phyloP scores from a whole-genome alignment of 2,113 vertebrate genomes.

The Lipotes vexillifer region DNA sequence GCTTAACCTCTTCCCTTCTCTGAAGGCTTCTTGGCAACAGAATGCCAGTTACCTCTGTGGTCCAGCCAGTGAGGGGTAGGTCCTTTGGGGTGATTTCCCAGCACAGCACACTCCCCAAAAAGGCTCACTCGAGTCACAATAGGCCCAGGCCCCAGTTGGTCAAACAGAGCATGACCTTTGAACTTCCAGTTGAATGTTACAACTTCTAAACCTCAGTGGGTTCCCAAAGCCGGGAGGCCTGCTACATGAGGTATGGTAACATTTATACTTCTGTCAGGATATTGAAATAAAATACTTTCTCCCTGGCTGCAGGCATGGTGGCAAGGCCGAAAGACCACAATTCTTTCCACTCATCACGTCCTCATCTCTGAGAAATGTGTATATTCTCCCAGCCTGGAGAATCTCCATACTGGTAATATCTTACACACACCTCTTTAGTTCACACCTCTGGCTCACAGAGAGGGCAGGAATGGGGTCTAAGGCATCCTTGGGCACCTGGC shows the following conservation, averaged over 20 bases:
- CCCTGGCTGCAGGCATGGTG: background rate
- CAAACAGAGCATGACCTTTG: background rate
- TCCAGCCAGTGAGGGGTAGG: background rate
- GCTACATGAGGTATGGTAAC: background rate
- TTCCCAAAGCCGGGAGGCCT: background rate
- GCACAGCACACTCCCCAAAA: fast-evolving
- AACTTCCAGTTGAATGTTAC: background rate
- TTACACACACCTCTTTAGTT: background rate
- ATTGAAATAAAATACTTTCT: background rate
- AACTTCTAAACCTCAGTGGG: background rate
- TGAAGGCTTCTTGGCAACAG: background rate
- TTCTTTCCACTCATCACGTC: background rate
- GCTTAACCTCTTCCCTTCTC: background rate
- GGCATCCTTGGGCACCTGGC: background rate
- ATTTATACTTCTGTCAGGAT: background rate
- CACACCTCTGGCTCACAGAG: background rate
- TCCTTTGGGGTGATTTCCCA: fast-evolving
- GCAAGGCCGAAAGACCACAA: background rate
- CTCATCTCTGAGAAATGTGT: background rate
- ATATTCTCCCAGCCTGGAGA: background rate
- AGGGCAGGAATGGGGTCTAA: background rate
- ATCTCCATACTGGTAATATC: background rate
- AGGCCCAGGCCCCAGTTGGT: background rate
- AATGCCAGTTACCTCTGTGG: too few relatives aligned
- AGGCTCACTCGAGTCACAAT: background rate